Evolutionary conservation across 1,140 invertebrate species (phyloP).

Genomic region (Drosophila jambulina): DNA sequence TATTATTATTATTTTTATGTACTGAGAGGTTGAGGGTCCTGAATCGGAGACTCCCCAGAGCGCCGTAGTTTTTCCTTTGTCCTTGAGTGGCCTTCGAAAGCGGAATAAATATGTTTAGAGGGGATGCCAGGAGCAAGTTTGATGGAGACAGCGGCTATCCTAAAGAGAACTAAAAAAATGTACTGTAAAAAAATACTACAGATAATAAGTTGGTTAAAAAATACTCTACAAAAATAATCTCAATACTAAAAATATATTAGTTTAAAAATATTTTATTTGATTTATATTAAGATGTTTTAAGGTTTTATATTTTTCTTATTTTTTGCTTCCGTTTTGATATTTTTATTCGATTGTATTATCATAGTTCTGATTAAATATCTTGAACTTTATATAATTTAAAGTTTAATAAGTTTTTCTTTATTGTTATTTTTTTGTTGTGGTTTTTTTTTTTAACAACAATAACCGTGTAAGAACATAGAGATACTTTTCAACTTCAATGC

Average conservation of each 20-base stretch:
- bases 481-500: conserved; percentile 18
- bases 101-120: conserved; percentile 21
- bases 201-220: background rate
- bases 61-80: conserved; percentile 20
- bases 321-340: too few species aligned
- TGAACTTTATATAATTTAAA: background rate
- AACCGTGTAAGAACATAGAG: background rate
- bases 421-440: too few species aligned
- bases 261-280: too few species aligned
- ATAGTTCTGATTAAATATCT: background rate
- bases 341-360: background rate
- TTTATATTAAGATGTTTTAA: too few species aligned
- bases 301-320: too few species aligned
- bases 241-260: too few species aligned
- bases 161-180: background rate
- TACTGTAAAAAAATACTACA: background rate
- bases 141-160: background rate
- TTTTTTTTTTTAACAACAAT: conserved; percentile 5
- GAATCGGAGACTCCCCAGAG: conserved; percentile 4
- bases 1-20: conserved; percentile 32
- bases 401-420: background rate
- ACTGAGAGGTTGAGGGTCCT: background rate
- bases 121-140: background rate
- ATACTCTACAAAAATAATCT: background rate
- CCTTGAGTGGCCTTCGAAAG: conserved; percentile 27